Evolutionary conservation across 2,888 invertebrate genomes (phyloP), one percentile per base, ranked within the genome.

Genomic region (Microchrysa polita): DNA sequence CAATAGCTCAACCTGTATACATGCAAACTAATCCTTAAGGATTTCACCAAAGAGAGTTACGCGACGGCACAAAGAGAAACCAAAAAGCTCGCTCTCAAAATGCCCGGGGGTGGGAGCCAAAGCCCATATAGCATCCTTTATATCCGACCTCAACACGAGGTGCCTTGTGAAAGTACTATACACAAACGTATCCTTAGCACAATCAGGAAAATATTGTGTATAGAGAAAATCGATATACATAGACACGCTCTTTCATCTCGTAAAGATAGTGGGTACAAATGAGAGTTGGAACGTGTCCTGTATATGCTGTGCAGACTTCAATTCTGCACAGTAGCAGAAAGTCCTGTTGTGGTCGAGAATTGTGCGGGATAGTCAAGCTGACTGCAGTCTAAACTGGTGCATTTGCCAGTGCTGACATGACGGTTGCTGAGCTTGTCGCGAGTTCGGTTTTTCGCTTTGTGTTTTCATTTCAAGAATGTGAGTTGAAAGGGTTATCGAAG

Each of bases 401-500:
- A 71, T 52, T 34, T 20, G 22, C 52, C 59, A 72, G 72, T 72
- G 59, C 72, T 57, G 74, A 67, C 57, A 72, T 74, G 74, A 74
- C 72, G 72, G 59, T 65, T 72, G 59, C 63, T 22, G 42, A 20
- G 55, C 16, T 42, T 55, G n/a, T 53, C 48, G 23, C 44, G 20
- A 22, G 44, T 22, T 12, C 48, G 65, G 65, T 22, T 34, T 48
- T 48, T 7, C 65, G 23, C n/a, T 22, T 16, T 16, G 40, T n/a
- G 1, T 16, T 40, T 61, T 16, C 22, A 1, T 40, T 14, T 2
- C 4, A 61, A 16, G 12, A 40, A 48, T 48, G 48, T 48, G 16
- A 34, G 40, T 34, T 23, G 22, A 40, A 40, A 4, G 16, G 20
- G 23, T 34, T 14, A 61, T 61, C 52, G 53, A 53, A n/a, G 52